Conservation (phyloP, 2,888 invertebrate genomes). For the Pollenia angustigena region DNA sequence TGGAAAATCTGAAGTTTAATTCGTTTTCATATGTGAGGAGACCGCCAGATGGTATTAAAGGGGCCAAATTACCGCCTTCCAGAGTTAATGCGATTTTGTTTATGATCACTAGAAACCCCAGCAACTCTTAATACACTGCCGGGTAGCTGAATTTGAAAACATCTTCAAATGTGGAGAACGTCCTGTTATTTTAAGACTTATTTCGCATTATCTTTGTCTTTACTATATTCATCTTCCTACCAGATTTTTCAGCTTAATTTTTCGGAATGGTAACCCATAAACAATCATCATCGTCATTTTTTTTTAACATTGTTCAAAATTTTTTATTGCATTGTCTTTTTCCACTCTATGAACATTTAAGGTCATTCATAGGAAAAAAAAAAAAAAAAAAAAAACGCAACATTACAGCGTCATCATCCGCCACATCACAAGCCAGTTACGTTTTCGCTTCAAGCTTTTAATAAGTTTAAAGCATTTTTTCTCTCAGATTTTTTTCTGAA, state of each 20-base stretch:
- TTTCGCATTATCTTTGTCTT: neutral
- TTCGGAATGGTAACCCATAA: neutral
- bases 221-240: neutral
- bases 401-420: constrained; percentile 57
- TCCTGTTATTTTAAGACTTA: too few species aligned
- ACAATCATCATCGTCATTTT: neutral
- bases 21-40: too few species aligned
- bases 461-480: constrained; percentile 22
- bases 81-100: too few species aligned
- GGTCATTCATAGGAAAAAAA: constrained; percentile 52
- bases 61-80: too few species aligned
- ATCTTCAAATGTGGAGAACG: too few species aligned
- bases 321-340: constrained; percentile 44
- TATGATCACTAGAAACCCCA: too few species aligned
- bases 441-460: constrained; percentile 67
- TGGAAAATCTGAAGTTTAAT: too few species aligned
- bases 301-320: constrained; percentile 1
- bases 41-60: too few species aligned
- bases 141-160: too few species aligned
- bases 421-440: constrained; percentile 60
- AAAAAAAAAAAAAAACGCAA: constrained; percentile 25
- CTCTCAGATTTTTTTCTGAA: constrained; percentile 8
- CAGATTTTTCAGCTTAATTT: too few species aligned
- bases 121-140: too few species aligned
- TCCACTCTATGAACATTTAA: constrained; percentile 47